These are phyloP conservation scores for Linnaemya vulpina DNA, from an alignment of 2,888 invertebrate genomes.

Conservation along the genomic window DNA sequence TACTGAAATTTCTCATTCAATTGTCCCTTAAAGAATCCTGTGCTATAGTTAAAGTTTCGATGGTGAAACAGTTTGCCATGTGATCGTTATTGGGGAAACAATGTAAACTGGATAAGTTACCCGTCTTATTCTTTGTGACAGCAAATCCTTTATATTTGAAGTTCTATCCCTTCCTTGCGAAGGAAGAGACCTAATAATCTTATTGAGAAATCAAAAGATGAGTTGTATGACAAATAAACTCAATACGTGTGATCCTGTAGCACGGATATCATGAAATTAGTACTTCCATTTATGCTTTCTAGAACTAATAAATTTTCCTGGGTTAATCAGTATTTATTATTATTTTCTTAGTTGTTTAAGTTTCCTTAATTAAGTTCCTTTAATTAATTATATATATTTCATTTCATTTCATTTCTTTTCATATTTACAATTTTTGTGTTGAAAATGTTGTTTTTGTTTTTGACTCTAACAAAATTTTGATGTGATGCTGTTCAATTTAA, in stretches of 20 bases:
- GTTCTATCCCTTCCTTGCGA: too few species aligned
- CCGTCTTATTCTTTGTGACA: too few species aligned
- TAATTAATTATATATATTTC: constrained; percentile 37
- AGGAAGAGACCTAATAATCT: too few species aligned
- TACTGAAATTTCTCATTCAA: not conserved
- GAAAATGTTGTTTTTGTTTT: constrained; percentile 76
- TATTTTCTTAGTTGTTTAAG: constrained; percentile 40
- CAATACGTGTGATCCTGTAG: not conserved
- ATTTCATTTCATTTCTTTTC: constrained; percentile 74
- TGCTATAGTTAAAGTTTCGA: too few species aligned
- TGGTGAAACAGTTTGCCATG: too few species aligned
- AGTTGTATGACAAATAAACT: too few species aligned
- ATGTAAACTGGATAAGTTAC: too few species aligned
- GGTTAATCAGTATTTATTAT: constrained; percentile 46
- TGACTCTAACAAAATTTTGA: constrained; percentile 61
- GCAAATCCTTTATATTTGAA: too few species aligned
- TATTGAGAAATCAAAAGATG: too few species aligned
- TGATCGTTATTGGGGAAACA: too few species aligned
- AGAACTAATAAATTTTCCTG: not conserved
- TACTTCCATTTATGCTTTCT: not conserved
- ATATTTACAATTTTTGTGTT: constrained; percentile 74
- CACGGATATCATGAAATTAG: not conserved
- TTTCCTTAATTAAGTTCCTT: constrained; percentile 20
- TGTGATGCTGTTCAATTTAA: constrained; percentile 66
- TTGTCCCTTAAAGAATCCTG: too few species aligned